phyloP scores from a whole-genome alignment of 1,140 invertebrate genomes.

The Zelostemma sp. region DNA sequence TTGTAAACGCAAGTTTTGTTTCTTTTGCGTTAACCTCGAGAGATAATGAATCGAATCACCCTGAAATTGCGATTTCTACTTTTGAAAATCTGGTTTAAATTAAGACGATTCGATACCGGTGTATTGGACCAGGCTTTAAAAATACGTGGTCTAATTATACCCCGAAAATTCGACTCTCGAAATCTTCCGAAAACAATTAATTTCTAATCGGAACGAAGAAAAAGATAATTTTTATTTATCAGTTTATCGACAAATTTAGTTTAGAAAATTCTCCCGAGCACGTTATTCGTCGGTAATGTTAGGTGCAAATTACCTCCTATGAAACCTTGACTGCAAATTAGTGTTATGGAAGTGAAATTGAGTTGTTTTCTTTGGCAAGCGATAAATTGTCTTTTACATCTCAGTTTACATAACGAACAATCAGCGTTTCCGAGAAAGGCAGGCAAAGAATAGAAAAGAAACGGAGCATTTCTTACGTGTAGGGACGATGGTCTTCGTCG shows the following conservation, averaged over 20 bases:
- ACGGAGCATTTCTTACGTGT: slow-evolving; percentile 9
- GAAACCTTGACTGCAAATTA: too few species aligned
- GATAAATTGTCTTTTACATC: neutral
- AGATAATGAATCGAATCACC: neutral
- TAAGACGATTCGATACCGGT: neutral
- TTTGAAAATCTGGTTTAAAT: neutral
- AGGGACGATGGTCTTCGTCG: slow-evolving; percentile 14
- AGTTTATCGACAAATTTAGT: neutral
- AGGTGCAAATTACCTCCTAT: too few species aligned
- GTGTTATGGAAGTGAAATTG: too few species aligned
- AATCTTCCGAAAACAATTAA: neutral
- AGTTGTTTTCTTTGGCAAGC: too few species aligned
- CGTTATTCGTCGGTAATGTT: too few species aligned
- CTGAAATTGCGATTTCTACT: neutral
- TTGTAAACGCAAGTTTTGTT: too few species aligned
- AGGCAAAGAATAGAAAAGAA: neutral
- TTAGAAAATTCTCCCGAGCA: too few species aligned
- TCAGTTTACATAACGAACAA: neutral
- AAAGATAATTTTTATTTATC: neutral
- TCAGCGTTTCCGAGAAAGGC: neutral
- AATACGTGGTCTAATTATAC: slow-evolving; percentile 21
- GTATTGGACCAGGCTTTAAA: slow-evolving; percentile 9
- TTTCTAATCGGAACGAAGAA: too few species aligned
- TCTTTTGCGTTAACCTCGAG: too few species aligned
- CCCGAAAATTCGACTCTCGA: slow-evolving; percentile 6